Evolutionary conservation across 2,888 invertebrate species (phyloP).

Genomic region (Tinea semifulvella): DNA sequence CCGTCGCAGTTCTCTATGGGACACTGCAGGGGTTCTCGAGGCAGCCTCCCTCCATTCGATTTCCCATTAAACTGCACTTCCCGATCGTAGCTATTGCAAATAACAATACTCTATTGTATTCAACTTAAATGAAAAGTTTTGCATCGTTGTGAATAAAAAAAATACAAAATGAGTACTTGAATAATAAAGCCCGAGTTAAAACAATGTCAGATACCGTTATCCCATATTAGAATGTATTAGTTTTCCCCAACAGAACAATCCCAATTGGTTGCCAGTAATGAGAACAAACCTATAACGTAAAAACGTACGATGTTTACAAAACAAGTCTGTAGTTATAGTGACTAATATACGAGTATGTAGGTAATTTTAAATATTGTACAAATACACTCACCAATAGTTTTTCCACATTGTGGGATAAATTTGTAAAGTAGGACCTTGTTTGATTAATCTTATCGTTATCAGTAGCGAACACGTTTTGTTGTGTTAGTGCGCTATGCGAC

Average conservation of each 20-base stretch:
- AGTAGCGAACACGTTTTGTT: not conserved
- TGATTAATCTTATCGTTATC: slow-evolving; percentile 7
- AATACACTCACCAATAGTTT: slow-evolving; percentile 5
- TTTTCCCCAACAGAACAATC: too few species aligned
- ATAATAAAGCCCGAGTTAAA: too few species aligned
- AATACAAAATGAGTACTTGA: too few species aligned
- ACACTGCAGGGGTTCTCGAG: slow-evolving; percentile 81
- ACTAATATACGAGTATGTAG: slow-evolving; percentile 25
- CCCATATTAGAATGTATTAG: too few species aligned
- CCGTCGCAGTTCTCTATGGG: slow-evolving; percentile 85
- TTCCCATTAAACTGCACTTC: slow-evolving; percentile 47
- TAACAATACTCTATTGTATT: too few species aligned
- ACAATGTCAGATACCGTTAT: too few species aligned
- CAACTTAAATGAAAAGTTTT: too few species aligned
- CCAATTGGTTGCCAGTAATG: not conserved
- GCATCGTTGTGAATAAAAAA: too few species aligned
- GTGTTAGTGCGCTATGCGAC: not conserved
- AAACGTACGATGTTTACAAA: slow-evolving; percentile 37
- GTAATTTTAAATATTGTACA: slow-evolving; percentile 21
- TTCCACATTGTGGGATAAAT: slow-evolving; percentile 1
- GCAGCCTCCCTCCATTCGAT: slow-evolving; percentile 59
- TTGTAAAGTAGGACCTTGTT: not conserved
- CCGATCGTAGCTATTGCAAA: slow-evolving; percentile 44
- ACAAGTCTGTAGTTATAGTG: too few species aligned
- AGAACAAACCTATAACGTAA: slow-evolving; percentile 13